Evolutionary conservation across 2,113 vertebrate species (phyloP).

Genomic region (Progne subis): DNA sequence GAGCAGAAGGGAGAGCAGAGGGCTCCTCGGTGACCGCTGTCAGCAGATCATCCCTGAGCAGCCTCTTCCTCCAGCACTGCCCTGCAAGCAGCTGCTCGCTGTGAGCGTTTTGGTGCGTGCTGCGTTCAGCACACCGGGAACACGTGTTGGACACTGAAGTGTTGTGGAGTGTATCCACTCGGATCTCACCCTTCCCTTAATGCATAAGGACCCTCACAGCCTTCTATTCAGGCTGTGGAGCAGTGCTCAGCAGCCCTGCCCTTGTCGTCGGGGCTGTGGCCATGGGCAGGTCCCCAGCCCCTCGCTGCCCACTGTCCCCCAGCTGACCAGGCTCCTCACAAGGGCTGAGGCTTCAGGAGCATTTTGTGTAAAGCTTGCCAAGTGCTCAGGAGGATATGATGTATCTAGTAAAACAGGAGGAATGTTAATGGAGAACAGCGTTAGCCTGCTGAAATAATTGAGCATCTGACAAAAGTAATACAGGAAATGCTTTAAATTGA

Average conservation of each 20-base stretch:
- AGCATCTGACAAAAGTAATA: background rate
- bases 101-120: fast-evolving
- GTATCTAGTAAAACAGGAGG: background rate
- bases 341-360: fast-evolving
- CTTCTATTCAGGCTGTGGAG: fast-evolving
- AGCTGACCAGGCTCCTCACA: fast-evolving
- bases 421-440: background rate
- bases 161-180: fast-evolving
- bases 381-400: background rate
- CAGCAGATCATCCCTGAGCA: background rate
- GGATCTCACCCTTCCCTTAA: background rate
- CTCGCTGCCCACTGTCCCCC: background rate
- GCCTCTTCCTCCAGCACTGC: background rate
- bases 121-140: fast-evolving
- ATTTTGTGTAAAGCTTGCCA: fast-evolving
- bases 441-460: background rate
- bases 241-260: background rate
- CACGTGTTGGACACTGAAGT: fast-evolving
- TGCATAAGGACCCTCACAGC: background rate
- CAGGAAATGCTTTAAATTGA: background rate
- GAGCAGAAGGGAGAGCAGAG: background rate
- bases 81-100: background rate
- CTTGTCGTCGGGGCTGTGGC: fast-evolving
- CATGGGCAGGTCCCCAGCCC: fast-evolving
- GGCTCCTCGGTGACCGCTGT: fast-evolving